A percentile compares a stretch with the other conserved stretches of the same genome.
Conservation (phyloP, 2,113 vertebrate species). For the Arothron firmamentum region DNA sequence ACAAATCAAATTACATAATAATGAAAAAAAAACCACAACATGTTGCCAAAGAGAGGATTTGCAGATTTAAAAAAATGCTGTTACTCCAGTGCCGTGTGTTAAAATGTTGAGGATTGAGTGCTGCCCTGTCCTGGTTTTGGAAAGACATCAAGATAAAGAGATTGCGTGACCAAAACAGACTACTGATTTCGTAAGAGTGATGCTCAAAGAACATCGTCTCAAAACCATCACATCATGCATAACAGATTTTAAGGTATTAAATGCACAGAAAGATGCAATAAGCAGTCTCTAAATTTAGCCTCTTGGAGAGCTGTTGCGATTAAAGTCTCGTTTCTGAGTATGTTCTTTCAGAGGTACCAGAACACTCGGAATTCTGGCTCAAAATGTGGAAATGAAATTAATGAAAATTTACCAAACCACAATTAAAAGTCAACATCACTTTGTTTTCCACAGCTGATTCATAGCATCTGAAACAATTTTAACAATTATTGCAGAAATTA, state of each 20-base stretch:
- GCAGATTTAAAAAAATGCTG: slow-evolving; percentile 8
- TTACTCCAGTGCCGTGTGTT: slow-evolving; percentile 1
- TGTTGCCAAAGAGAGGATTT: slow-evolving; percentile 34
- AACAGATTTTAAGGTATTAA: slow-evolving; percentile 37
- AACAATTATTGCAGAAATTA: background rate
- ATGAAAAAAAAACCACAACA: slow-evolving; percentile 1
- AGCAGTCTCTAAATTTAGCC: background rate
- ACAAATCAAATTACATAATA: slow-evolving; percentile 18
- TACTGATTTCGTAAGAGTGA: slow-evolving; percentile 14
- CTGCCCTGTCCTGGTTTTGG: slow-evolving; percentile 22
- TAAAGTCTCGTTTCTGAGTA: background rate
- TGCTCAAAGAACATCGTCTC: slow-evolving; percentile 1
- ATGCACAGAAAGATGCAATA: background rate
- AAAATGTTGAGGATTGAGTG: slow-evolving; percentile 21
- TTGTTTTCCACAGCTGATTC: background rate
- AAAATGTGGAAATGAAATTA: background rate
- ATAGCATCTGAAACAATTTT: background rate
- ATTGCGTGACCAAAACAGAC: slow-evolving; percentile 22
- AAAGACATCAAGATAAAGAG: slow-evolving; percentile 40
- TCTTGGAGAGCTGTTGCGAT: background rate
- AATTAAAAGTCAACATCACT: too few species aligned
- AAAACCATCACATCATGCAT: slow-evolving; percentile 8
- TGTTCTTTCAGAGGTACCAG: background rate
- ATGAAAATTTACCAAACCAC: too few species aligned
- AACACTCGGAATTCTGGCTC: too few species aligned